phyloP scores from a whole-genome alignment of 2,113 vertebrate species.

The Oophaga pumilio region DNA sequence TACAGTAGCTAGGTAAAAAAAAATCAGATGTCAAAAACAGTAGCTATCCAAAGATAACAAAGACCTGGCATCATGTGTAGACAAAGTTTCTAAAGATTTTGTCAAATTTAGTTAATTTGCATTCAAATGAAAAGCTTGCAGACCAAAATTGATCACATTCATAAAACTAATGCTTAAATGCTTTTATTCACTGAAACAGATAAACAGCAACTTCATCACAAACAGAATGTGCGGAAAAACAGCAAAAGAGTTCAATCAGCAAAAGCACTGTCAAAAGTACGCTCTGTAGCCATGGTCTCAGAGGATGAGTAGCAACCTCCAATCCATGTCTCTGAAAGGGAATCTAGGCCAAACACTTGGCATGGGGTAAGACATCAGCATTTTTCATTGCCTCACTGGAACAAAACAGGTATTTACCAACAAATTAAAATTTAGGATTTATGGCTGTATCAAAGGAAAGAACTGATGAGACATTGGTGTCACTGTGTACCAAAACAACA shows the following conservation, averaged over 20 bases:
- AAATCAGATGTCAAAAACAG: not conserved
- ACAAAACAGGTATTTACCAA: not conserved
- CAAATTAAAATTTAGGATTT: not conserved
- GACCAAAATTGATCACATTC: not conserved
- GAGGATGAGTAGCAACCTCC: not conserved
- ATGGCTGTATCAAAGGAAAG: not conserved
- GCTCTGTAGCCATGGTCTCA: not conserved
- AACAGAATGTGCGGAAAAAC: not conserved
- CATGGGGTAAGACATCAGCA: not conserved
- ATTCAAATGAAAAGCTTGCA: not conserved
- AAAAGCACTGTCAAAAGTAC: not conserved
- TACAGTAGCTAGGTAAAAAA: not conserved
- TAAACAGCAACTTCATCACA: not conserved
- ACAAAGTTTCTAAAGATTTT: not conserved
- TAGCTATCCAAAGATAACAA: not conserved
- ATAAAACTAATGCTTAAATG: not conserved
- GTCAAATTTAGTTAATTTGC: not conserved
- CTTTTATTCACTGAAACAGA: not conserved
- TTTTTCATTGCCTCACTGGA: not conserved
- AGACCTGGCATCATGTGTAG: not conserved
- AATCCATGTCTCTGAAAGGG: not conserved
- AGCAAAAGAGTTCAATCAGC: not conserved
- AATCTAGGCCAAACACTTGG: not conserved
- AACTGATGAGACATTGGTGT: too few relatives aligned
- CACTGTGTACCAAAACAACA: too few relatives aligned